Conservation (phyloP, 2,113 vertebrate genomes). For the Mugil cephalus region DNA sequence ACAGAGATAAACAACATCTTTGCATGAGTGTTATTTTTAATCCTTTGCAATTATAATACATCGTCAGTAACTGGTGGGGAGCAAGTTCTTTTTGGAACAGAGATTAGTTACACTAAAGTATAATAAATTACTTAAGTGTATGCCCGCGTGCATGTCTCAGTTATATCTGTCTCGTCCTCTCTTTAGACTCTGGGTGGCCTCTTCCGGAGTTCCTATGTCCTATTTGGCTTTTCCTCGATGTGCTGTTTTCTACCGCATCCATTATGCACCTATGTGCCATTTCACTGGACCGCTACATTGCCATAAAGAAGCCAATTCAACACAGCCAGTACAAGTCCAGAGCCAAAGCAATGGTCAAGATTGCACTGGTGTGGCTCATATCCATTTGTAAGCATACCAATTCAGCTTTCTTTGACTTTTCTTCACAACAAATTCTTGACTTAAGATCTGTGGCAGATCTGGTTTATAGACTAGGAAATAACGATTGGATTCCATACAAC, state of each 20-base stretch:
- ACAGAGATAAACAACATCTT: constrained; percentile 71
- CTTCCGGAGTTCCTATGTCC: constrained; percentile 92
- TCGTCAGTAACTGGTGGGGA: constrained; percentile 24
- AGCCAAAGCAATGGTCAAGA: constrained; percentile 93
- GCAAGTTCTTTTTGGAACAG: constrained; percentile 11
- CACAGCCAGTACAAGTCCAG: constrained; percentile 96
- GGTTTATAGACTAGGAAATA: constrained; percentile 17
- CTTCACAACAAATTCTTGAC: not conserved
- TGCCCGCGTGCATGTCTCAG: not conserved
- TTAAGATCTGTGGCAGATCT: constrained; percentile 8
- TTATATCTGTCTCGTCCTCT: constrained; percentile 46
- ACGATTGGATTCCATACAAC: constrained; percentile 25
- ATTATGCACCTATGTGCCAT: constrained; percentile 99
- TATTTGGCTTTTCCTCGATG: constrained; percentile 97
- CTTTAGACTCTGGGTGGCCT: constrained; percentile 93
- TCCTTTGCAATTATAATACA: constrained; percentile 32
- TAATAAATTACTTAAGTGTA: not conserved
- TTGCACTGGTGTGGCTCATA: constrained; percentile 95
- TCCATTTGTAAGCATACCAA: constrained; percentile 90
- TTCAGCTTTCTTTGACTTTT: constrained; percentile 16
- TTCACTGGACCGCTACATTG: constrained; percentile 97
- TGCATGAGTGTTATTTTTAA: constrained; percentile 60
- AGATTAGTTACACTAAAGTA: not conserved
- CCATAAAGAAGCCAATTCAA: constrained; percentile 98
- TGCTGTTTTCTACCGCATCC: constrained; percentile 97